A percentile compares a stretch with the other conserved stretches of the same genome.
These are phyloP conservation scores for Plodia interpunctella DNA, from an alignment of 1,140 invertebrate genomes.

Conservation along the genomic window DNA sequence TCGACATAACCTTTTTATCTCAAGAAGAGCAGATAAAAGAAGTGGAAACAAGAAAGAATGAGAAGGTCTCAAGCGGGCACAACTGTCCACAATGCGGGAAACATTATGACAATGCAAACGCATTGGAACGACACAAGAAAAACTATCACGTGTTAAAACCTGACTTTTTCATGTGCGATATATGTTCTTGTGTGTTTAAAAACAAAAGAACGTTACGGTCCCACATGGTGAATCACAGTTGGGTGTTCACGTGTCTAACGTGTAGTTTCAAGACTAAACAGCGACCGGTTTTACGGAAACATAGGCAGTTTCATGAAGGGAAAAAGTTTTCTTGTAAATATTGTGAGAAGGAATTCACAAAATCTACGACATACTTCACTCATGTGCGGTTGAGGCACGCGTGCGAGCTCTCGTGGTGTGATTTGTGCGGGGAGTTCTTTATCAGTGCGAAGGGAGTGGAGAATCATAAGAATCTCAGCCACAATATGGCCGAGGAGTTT, in stretches of 20 bases:
- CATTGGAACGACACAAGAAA: not conserved
- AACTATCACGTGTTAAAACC: not conserved
- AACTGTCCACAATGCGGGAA: conserved; percentile 32
- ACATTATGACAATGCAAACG: not conserved
- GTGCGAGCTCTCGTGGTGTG: not conserved
- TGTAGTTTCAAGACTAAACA: not conserved
- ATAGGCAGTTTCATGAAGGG: not conserved
- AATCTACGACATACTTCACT: not conserved
- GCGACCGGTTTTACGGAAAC: not conserved
- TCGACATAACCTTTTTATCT: not conserved
- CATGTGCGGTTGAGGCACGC: not conserved
- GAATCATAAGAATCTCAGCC: conserved; percentile 39
- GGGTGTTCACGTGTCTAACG: not conserved
- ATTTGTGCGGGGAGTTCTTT: conserved; percentile 29
- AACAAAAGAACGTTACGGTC: not conserved
- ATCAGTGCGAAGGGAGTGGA: conserved; percentile 32
- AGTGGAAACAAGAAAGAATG: not conserved
- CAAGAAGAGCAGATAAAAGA: not conserved
- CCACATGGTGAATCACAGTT: not conserved
- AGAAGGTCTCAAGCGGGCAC: not conserved
- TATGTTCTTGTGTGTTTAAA: not conserved
- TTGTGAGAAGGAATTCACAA: not conserved
- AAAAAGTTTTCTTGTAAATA: not conserved
- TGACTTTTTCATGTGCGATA: not conserved
- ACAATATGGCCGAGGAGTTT: conserved; percentile 18